Evolutionary conservation across 2,888 invertebrate species (phyloP).

Genomic region (Cheilosia impressa): DNA sequence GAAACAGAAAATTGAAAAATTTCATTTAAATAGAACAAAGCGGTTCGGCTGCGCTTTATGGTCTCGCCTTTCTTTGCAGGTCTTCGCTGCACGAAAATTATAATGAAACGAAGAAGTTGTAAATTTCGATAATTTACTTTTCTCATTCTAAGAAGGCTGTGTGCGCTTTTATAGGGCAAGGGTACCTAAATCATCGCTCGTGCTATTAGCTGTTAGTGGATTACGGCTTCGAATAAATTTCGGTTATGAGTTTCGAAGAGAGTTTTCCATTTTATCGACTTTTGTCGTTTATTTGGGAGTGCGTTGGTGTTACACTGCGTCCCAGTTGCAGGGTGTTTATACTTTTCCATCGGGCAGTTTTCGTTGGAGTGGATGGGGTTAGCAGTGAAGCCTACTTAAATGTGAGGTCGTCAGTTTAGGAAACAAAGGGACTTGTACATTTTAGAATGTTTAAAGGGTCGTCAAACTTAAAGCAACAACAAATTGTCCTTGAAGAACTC

Average conservation of each 20-base stretch:
- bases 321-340: background rate
- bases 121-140: conserved; percentile 30
- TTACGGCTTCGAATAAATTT: conserved; percentile 19
- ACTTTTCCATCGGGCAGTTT: no score
- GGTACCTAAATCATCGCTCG: no score
- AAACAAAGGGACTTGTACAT: no score
- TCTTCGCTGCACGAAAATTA: background rate
- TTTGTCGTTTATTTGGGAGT: conserved; percentile 15
- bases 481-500: no score
- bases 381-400: no score
- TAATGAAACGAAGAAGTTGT: conserved; percentile 25
- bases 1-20: conserved; percentile 46
- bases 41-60: background rate
- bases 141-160: background rate
- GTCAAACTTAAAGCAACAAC: no score
- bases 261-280: conserved; percentile 12
- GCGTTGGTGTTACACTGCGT: background rate
- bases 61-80: background rate
- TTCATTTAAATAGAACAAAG: conserved; percentile 55
- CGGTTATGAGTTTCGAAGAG: conserved; percentile 33
- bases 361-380: no score
- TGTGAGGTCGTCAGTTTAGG: no score
- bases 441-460: no score
- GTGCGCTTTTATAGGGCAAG: no score
- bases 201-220: background rate